Percentiles rank a stretch among this genome's conserved stretches.
phyloP scores from a whole-genome alignment of 2,888 invertebrate species.

The Asteroscopus sphinx region DNA sequence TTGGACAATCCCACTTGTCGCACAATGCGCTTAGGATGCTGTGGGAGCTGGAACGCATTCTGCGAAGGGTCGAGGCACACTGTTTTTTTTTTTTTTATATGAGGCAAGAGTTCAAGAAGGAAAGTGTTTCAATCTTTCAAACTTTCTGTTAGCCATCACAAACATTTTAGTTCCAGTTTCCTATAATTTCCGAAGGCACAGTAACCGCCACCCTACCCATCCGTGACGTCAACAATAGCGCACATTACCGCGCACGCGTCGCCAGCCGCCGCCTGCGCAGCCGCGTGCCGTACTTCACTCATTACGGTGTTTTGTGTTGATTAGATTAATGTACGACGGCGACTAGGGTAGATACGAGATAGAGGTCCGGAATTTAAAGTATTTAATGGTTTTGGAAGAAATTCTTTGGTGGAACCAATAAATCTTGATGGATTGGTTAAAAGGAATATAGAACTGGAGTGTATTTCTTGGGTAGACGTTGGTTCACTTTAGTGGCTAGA shows the following conservation, averaged over 20 bases:
- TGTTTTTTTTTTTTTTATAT: too few relatives aligned
- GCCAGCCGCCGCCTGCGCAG: slow-evolving; percentile 38
- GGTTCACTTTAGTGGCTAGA: too few relatives aligned
- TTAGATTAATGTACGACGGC: slow-evolving; percentile 72
- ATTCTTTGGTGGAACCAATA: not conserved
- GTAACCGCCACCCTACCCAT: slow-evolving; percentile 34
- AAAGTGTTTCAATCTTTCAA: too few relatives aligned
- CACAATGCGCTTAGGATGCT: too few relatives aligned
- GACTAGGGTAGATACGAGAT: slow-evolving; percentile 47
- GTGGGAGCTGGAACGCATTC: too few relatives aligned
- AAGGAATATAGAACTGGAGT: not conserved
- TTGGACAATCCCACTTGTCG: too few relatives aligned
- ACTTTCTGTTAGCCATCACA: too few relatives aligned
- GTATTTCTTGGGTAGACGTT: too few relatives aligned
- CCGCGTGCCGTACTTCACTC: slow-evolving; percentile 74
- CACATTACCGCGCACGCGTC: slow-evolving; percentile 67
- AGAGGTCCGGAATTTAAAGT: slow-evolving; percentile 33
- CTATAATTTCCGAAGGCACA: slow-evolving; percentile 1
- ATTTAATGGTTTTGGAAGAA: slow-evolving; percentile 17
- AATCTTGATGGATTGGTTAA: slow-evolving; percentile 2
- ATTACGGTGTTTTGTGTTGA: slow-evolving; percentile 79
- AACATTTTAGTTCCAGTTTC: not conserved
- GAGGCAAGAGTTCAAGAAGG: too few relatives aligned
- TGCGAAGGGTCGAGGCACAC: too few relatives aligned
- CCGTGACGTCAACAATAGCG: slow-evolving; percentile 57